Evolutionary conservation across 2,113 vertebrate species (phyloP).

Genomic region (Salvelinus alpinus): DNA sequence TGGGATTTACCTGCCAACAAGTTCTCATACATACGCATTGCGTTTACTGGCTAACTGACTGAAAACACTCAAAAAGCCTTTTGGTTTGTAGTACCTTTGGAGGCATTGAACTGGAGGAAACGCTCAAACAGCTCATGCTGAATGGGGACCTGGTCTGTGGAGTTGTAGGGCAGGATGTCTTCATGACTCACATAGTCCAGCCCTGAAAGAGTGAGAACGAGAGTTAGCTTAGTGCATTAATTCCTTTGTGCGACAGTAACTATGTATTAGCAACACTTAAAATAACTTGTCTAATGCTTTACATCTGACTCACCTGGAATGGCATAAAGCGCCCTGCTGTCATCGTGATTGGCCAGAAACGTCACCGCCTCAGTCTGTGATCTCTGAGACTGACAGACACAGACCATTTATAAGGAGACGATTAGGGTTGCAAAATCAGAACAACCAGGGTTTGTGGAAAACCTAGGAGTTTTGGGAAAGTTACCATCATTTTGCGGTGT

Average conservation of each 20-base stretch:
- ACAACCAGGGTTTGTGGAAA: too few species aligned
- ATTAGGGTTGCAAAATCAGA: not conserved
- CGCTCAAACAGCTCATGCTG: constrained; percentile 89
- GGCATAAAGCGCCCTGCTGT: constrained; percentile 88
- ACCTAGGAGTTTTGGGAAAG: not conserved
- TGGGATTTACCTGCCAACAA: too few species aligned
- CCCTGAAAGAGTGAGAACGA: constrained; percentile 62
- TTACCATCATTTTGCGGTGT: not conserved
- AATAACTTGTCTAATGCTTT: not conserved
- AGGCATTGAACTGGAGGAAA: constrained; percentile 82
- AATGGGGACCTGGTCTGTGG: constrained; percentile 86
- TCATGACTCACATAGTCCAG: constrained; percentile 90
- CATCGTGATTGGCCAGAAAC: constrained; percentile 87
- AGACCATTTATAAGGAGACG: not conserved
- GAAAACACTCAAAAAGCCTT: too few species aligned
- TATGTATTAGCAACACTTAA: too few species aligned
- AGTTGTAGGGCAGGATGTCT: constrained; percentile 87
- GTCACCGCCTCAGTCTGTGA: constrained; percentile 90
- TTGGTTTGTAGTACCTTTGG: constrained; percentile 76
- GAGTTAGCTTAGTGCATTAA: too few species aligned
- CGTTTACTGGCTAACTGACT: too few species aligned
- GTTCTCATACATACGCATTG: too few species aligned
- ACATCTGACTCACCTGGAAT: constrained; percentile 78
- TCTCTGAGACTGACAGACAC: constrained; percentile 78
- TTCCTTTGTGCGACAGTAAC: too few species aligned